Base-by-base conservation (phyloP, 2,888 invertebrate genomes). In the Amblyjoppa fuscipennis region DNA sequence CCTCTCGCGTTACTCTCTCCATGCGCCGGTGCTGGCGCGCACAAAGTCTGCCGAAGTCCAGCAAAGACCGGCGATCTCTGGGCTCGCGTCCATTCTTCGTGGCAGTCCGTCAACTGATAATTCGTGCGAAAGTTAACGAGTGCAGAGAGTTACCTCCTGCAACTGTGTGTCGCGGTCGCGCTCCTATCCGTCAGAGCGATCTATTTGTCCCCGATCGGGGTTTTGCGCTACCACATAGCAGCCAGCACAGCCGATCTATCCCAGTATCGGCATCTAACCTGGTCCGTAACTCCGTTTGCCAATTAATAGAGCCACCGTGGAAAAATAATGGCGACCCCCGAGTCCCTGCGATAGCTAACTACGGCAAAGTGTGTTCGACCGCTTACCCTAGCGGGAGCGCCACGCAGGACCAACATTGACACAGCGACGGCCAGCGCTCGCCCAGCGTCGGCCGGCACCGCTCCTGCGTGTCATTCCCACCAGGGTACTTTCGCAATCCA, bases 151-250 rank as follows among this genome's bases (percentile, higher is more conserved):
- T 41, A 41, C 38, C 68, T 56, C 34, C 38, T 20, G 25, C 56
- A 73, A 3, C 34, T 41, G 59, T 49, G 70, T 49, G 31, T 56
- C 64, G 59, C 73, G 45, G 69, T 73, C 69, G 61, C 66, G 77
- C 71, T 49, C 13, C 45, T 83, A 81, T 83, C 83, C 75, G 61
- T 68, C 73, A 56, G 61, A 81, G 53, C 73, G 86, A 86, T 87
- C 87, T 86, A 77, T 81, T 84, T 84, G 86, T 78, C 78, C 77
- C 73, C 77, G 69, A 86, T 86, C 78, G 75, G 61, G 73, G 64
- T 69, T 81, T 41, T 41, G 64, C 53, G 76, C 20, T 69, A 34
- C 68, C 77, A 25, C 20, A 20, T 31, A 20, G 31, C 51, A 28
- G 59, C 9, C 25, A 38, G 7, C 56, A 34, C 64, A 31, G 49